Evolutionary conservation across 2,113 vertebrate species (phyloP).

Genomic region (Electrona antarctica): DNA sequence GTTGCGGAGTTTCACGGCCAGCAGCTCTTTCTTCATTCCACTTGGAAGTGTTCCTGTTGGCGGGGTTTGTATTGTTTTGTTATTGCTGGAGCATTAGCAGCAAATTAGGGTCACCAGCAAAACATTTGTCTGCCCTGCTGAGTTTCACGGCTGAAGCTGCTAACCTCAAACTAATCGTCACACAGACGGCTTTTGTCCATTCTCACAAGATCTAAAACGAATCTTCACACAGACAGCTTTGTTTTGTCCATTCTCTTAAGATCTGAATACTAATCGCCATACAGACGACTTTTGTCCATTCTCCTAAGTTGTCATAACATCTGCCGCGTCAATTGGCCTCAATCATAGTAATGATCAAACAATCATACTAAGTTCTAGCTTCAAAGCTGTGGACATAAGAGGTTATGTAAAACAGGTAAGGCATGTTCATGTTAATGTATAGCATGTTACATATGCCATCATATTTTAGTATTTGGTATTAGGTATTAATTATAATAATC

Average conservation of each 20-base stretch:
- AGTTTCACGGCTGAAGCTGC: constrained; percentile 19
- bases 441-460: neutral
- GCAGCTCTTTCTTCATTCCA: constrained; percentile 92
- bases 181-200: constrained; percentile 15
- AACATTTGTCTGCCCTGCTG: neutral
- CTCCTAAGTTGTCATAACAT: too few relatives aligned
- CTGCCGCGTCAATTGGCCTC: too few relatives aligned
- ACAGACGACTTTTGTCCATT: too few relatives aligned
- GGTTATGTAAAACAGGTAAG: too few relatives aligned
- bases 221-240: too few relatives aligned
- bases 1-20: constrained; percentile 93
- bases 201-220: neutral
- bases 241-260: too few relatives aligned
- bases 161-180: constrained; percentile 18
- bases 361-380: neutral
- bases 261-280: too few relatives aligned
- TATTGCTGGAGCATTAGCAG: neutral
- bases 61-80: too few relatives aligned
- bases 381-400: neutral
- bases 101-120: constrained; percentile 25
- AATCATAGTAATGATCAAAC: neutral
- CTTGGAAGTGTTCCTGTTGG: constrained; percentile 89
- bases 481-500: neutral
- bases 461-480: neutral
- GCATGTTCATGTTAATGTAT: neutral